A percentile compares a stretch with the other conserved stretches of the same genome.
phyloP scores from a whole-genome alignment of 2,797 vertebrate genomes.

The Sternarchorhynchus goeldii region DNA sequence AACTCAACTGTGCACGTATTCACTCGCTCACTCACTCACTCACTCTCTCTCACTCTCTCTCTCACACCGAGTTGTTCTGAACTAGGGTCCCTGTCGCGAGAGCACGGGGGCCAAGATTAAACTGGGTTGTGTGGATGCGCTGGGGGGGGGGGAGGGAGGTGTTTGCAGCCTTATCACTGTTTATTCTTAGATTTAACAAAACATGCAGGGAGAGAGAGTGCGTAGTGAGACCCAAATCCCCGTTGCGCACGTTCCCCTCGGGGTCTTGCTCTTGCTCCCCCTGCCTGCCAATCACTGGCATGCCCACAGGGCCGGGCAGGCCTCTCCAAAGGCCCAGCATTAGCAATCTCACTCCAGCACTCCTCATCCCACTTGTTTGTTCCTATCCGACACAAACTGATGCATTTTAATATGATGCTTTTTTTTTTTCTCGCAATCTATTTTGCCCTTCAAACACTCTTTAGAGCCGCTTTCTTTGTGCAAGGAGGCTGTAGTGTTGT shows the following conservation, averaged over 20 bases:
- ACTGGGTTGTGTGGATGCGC: conserved; percentile 14
- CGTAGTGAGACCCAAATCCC: conserved; percentile 69
- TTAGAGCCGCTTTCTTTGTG: conserved; percentile 33
- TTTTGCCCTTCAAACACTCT: conserved; percentile 46
- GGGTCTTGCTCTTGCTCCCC: conserved; percentile 69
- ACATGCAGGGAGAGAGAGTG: conserved; percentile 52
- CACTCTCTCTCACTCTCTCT: conserved; percentile 32
- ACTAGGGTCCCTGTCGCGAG: conserved; percentile 49
- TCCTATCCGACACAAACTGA: conserved; percentile 61
- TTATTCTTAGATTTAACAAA: conserved; percentile 70
- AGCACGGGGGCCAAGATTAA: conserved; percentile 52
- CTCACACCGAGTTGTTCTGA: conserved; percentile 49
- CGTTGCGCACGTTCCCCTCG: conserved; percentile 69
- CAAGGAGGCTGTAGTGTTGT: conserved; percentile 46
- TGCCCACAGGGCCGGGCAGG: conserved; percentile 68
- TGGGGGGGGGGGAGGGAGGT: conserved; percentile 23
- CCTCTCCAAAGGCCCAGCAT: conserved; percentile 71
- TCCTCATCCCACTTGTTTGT: conserved; percentile 75
- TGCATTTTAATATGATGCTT: conserved; percentile 75
- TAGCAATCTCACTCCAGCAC: conserved; percentile 68
- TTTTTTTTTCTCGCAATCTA: conserved; percentile 50
- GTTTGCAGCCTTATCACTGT: conserved; percentile 63
- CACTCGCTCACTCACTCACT: conserved; percentile 4
- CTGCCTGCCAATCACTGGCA: conserved; percentile 73
- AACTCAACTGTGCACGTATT: neutral